Evolutionary conservation across 1,140 invertebrate genomes (phyloP), one percentile per base, ranked within the genome.

Genomic region (Eulimnadia texana): DNA sequence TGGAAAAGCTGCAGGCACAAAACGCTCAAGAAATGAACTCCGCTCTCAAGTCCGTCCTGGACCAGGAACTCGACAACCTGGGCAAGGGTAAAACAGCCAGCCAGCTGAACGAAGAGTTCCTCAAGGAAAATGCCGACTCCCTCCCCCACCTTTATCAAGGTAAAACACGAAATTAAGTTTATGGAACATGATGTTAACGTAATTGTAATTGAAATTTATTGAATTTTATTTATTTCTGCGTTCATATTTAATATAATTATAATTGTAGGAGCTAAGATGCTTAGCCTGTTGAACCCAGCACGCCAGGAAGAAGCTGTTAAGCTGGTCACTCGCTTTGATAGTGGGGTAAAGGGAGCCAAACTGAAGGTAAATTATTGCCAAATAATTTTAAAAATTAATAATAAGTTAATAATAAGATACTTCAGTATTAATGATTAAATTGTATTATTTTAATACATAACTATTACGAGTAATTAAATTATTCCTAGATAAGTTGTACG

Each of bases 111-210:
- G 74, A 79, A 58, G 78, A 86, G 66, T 90, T 82, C 72, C 71
- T 90, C 58, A 70, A 76, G 50, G 75, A 74, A 60, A 79, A 84
- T 69, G 72, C 67, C 3, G 75, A 78, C 53, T 83, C 82, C 66
- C 74, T 88, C 71, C 79, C 82, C 64, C 82, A 83, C 66, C 76
- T 83, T 64, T 72, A 88, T 61, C 83, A 88, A 78, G 85, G 78
- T 80, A 56, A 63, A 3, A 42, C 2, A 62, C 47, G 16, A 19
- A 29, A 29, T 2, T 57, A 24, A 61, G 33, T 23, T 64, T 29
- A 61, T 52, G 3, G 22, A 53, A 47, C 59, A 60, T 16, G 24
- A 61, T 73, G 68, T 19, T 51, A 65, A 51, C 33, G 33, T 42
- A 42, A 42, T 42, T 42, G 6, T 24, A 19, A 13, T 54, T 33